phyloP scores from a whole-genome alignment of 2,797 vertebrate genomes.

The Pampus argenteus region DNA sequence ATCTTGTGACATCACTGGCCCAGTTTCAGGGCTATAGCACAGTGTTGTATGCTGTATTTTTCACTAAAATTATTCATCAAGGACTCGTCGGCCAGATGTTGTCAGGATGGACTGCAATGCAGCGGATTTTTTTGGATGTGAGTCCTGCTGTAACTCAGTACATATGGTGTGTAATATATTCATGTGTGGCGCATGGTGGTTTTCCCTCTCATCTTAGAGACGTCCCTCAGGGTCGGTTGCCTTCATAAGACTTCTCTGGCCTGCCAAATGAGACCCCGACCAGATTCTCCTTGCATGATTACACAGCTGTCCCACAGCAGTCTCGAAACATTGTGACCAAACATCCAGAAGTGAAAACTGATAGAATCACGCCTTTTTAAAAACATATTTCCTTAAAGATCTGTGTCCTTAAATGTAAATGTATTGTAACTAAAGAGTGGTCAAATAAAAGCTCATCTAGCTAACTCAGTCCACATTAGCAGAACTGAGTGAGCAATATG shows the following conservation, averaged over 20 bases:
- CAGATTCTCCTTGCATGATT: conserved; percentile 12
- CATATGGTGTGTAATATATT: conserved; percentile 68
- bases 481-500: not conserved
- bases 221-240: conserved; percentile 52
- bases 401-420: not conserved
- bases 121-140: conserved; percentile 26
- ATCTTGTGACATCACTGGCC: conserved; percentile 41
- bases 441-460: not conserved
- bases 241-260: conserved; percentile 40
- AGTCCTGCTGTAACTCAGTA: conserved; percentile 36
- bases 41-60: not conserved
- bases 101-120: conserved; percentile 49
- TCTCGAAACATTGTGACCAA: no score
- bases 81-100: conserved; percentile 53
- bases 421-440: not conserved
- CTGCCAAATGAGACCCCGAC: conserved; percentile 35
- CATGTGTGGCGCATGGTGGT: conserved; percentile 40
- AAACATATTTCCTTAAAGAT: not conserved
- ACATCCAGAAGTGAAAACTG: not conserved
- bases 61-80: conserved; percentile 38
- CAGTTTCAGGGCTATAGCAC: conserved; percentile 30
- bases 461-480: no score
- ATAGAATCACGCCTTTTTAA: not conserved
- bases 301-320: not conserved
- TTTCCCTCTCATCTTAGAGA: conserved; percentile 57